Conservation (phyloP, 2,113 vertebrate genomes). For the Hassar affinis region DNA sequence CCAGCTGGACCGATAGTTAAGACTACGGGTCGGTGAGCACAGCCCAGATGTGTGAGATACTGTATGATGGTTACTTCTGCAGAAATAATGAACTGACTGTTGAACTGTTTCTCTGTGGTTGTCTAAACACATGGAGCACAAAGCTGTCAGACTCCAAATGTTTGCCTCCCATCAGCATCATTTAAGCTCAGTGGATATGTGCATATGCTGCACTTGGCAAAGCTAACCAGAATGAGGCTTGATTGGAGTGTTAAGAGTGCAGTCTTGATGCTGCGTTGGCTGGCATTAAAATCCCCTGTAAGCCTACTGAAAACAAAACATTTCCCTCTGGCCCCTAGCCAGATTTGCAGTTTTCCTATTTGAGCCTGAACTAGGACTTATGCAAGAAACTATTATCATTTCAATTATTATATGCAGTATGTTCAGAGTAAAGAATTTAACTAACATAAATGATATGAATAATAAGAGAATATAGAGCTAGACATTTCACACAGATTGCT, state of each 20-base stretch:
- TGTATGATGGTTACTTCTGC: background rate
- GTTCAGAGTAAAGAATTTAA: too few species aligned
- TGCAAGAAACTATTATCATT: background rate
- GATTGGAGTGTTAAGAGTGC: slow-evolving; percentile 27
- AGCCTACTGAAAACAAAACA: background rate
- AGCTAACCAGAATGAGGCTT: slow-evolving; percentile 32
- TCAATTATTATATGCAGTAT: background rate
- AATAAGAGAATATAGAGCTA: background rate
- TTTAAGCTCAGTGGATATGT: slow-evolving; percentile 46
- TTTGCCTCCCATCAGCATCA: slow-evolving; percentile 40
- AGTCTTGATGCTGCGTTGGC: slow-evolving; percentile 18
- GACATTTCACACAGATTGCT: background rate
- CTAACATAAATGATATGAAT: background rate
- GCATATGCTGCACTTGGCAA: slow-evolving; percentile 55
- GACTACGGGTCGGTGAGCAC: background rate
- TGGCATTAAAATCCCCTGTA: slow-evolving; percentile 6
- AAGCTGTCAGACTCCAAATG: slow-evolving; percentile 39
- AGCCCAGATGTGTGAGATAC: background rate
- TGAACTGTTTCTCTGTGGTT: slow-evolving; percentile 7
- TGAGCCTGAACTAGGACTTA: background rate
- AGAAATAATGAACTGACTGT: slow-evolving; percentile 27
- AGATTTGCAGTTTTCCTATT: slow-evolving; percentile 7
- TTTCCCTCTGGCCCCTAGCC: background rate
- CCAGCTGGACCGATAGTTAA: background rate
- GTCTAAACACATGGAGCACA: slow-evolving; percentile 25